Evolutionary conservation across 64 coral and sea anemone genomes (phyloP), one percentile per base, ranked within the genome.

Genomic region (Montipora foliosa): DNA sequence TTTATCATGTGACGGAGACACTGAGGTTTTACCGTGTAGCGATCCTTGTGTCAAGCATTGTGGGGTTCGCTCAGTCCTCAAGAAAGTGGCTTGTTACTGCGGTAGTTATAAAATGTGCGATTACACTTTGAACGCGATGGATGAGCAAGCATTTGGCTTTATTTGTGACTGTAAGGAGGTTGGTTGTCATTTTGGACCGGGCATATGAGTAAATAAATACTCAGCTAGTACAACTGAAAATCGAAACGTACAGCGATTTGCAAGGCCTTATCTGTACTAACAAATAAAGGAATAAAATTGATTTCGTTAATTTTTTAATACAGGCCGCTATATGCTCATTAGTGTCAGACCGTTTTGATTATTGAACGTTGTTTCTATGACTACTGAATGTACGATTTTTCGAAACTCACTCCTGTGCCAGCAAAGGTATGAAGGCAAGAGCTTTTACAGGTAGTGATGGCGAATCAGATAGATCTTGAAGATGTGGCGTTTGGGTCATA

Each of bases 71-170:
- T 6, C 82, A 12, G 82, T 86, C 71, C 6, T 72, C 8, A 71
- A 51, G 82, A 86, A 86, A 86, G 71, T 86, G 82, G 71, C 82
- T n/a, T 86, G 82, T 11, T 86, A 86, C n/a, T 86, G 82, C 44
- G 82, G 66, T 3, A 86, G 82, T 86, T 49, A 86, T 24, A 86
- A 71, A 21, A 5, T 86, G 17, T 86, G 82, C 3, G 82, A 86
- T 47, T 86, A 50, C 61, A 86, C 46, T 13, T 21, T 86, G 44
- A 86, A 86, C 44, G 62, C 47, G 45, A 72, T 86, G 67, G 82
- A 86, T 64, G 82, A 86, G 7, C 82, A 86, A 86, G 82, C 82
- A 14, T 67, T 86, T 51, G 82, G 82, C 8, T 86, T 86, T 72
- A 86, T 86, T 71, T 86, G 82, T 49, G 82, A 86, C 17, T 86